Percentiles rank a stretch among this genome's conserved stretches.
These are phyloP conservation scores for Entelurus aequoreus DNA, from an alignment of 2,113 vertebrate genomes.

Conservation along the genomic window DNA sequence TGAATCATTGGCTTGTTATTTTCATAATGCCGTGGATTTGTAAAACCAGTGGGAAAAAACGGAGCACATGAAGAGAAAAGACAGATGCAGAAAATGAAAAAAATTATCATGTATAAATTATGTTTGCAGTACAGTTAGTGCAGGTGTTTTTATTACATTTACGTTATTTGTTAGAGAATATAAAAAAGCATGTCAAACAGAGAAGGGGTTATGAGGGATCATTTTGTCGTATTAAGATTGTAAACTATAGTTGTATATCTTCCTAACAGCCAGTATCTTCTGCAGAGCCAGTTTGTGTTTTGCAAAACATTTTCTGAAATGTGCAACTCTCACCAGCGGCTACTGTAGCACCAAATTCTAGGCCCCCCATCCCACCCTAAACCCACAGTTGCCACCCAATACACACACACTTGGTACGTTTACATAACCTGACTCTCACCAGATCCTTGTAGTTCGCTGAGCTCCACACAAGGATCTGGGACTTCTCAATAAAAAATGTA, in stretches of 20 bases:
- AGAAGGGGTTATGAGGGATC: not conserved
- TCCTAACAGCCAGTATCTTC: too few species aligned
- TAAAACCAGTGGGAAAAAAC: conserved; percentile 37
- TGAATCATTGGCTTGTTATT: conserved; percentile 43
- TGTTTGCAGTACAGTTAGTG: conserved; percentile 15
- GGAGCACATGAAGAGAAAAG: conserved; percentile 10
- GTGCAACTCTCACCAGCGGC: too few species aligned
- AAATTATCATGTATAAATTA: conserved; percentile 2
- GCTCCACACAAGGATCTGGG: too few species aligned
- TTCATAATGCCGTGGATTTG: conserved; percentile 36
- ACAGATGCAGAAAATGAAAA: not conserved
- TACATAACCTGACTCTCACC: too few species aligned
- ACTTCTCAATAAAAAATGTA: too few species aligned
- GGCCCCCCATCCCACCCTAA: too few species aligned
- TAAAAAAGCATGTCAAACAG: conserved; percentile 1
- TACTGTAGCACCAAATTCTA: too few species aligned
- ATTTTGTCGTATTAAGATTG: not conserved
- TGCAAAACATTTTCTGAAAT: too few species aligned
- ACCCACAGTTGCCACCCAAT: too few species aligned
- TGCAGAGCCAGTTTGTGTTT: too few species aligned
- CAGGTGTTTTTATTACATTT: not conserved
- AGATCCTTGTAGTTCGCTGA: too few species aligned
- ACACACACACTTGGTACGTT: too few species aligned
- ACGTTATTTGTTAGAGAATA: not conserved
- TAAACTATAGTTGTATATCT: not conserved